Conservation (phyloP, 2,888 invertebrate species). For the Synergus laeviventris region DNA sequence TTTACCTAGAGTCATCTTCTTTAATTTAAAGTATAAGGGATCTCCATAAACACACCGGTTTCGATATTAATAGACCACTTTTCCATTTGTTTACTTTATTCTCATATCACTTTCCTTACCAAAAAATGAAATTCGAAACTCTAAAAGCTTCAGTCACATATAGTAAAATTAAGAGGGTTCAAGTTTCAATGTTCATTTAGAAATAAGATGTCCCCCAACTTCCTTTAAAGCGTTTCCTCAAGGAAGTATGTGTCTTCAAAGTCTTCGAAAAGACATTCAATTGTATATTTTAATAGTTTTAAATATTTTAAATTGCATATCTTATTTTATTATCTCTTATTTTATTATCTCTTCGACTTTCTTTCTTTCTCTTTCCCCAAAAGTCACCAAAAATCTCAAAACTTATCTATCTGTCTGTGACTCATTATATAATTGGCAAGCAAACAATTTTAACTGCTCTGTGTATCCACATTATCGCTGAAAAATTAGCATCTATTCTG, state of each 20-base stretch:
- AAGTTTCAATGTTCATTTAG: not conserved
- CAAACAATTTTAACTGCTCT: not conserved
- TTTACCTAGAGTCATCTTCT: conserved; percentile 27
- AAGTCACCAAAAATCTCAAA: not conserved
- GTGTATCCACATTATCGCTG: not conserved
- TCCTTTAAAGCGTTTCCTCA: not conserved
- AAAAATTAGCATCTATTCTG: not conserved
- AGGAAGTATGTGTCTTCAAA: no score
- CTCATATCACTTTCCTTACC: conserved; percentile 6
- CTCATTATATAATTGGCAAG: not conserved
- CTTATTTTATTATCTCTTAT: no score
- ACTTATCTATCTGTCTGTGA: not conserved
- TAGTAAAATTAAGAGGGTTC: conserved; percentile 24
- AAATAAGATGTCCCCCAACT: not conserved
- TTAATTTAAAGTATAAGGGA: not conserved
- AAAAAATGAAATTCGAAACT: conserved; percentile 2
- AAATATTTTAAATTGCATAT: no score
- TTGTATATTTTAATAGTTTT: no score
- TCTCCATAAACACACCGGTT: conserved; percentile 3
- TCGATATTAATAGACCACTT: conserved; percentile 28
- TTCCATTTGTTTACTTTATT: conserved; percentile 8
- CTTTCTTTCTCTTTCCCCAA: not conserved
- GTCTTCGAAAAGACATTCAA: no score
- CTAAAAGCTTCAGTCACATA: conserved; percentile 15
- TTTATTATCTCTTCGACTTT: not conserved